Evolutionary conservation across 1,140 invertebrate genomes (phyloP).

Genomic region (Lepidostoma basale): DNA sequence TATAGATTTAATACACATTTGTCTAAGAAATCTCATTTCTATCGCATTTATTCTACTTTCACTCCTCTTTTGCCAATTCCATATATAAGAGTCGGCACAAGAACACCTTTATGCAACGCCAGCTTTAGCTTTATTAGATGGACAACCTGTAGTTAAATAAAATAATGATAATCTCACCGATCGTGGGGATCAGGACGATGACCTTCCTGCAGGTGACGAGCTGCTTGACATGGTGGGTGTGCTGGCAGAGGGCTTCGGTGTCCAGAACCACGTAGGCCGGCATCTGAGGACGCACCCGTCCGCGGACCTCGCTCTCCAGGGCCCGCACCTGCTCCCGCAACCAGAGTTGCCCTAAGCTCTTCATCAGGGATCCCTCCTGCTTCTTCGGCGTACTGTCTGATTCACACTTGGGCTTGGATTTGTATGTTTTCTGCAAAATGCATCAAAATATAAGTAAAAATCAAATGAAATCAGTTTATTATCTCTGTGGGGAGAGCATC

Average conservation of each 20-base stretch:
- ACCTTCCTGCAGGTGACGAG: constrained; percentile 77
- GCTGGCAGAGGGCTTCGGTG: constrained; percentile 59
- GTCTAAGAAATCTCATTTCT: too few relatives aligned
- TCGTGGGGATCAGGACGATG: constrained; percentile 78
- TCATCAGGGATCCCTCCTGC: constrained; percentile 48
- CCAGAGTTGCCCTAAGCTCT: constrained; percentile 63
- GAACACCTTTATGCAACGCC: too few relatives aligned
- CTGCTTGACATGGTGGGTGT: constrained; percentile 77
- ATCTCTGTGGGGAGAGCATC: too few relatives aligned
- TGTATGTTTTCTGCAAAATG: neutral
- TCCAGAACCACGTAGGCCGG: constrained; percentile 57
- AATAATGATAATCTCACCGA: constrained; percentile 65
- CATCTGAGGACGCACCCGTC: constrained; percentile 50
- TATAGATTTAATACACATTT: too few relatives aligned
- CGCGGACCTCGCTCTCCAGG: constrained; percentile 57
- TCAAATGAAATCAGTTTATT: too few relatives aligned
- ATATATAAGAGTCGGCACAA: too few relatives aligned
- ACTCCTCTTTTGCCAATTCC: too few relatives aligned
- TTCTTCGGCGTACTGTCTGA: neutral
- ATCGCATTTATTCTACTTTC: too few relatives aligned
- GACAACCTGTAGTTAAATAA: neutral
- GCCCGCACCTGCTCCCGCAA: constrained; percentile 64
- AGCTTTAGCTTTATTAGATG: constrained; percentile 15
- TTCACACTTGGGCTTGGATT: neutral
- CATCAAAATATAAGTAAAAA: too few relatives aligned